These are phyloP conservation scores for Tupiocoris notatus DNA, from an alignment of 2,888 invertebrate species.

Conservation along the genomic window DNA sequence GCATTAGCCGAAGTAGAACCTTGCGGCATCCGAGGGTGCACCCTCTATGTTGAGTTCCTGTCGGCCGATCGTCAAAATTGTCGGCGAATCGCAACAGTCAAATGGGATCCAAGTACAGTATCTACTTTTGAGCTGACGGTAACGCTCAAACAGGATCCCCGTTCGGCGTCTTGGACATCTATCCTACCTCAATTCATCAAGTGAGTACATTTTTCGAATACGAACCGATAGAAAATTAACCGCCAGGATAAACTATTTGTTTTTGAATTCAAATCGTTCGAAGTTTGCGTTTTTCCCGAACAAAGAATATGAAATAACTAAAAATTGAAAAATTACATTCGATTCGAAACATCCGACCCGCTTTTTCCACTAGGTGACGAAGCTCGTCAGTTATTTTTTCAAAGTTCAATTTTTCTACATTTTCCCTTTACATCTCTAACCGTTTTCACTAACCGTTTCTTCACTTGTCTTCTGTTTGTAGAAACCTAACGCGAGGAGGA, in stretches of 20 bases:
- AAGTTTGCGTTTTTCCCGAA: no score
- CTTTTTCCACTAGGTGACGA: no score
- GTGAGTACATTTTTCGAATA: no score
- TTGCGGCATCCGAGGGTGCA: conserved; percentile 81
- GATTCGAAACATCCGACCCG: no score
- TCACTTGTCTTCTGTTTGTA: conserved; percentile 56
- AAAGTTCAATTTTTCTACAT: no score
- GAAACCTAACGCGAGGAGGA: conserved; percentile 81
- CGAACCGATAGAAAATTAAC: no score
- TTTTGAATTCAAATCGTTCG: no score
- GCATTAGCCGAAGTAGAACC: conserved; percentile 85
- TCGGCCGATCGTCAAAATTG: conserved; percentile 62
- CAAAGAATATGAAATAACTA: no score
- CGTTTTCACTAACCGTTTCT: not conserved
- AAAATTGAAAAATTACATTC: no score
- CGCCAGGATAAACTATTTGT: no score
- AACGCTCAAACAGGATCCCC: conserved; percentile 74
- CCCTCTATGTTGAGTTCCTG: conserved; percentile 74
- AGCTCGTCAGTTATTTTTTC: no score
- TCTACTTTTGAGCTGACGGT: conserved; percentile 89
- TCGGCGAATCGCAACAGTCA: conserved; percentile 75
- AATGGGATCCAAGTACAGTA: conserved; percentile 81
- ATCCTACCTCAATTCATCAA: conserved; percentile 85
- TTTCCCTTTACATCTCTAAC: no score
- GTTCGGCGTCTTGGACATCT: conserved; percentile 74